Evolutionary conservation across 2,113 vertebrate genomes (phyloP).

Genomic region (Charina bottae): DNA sequence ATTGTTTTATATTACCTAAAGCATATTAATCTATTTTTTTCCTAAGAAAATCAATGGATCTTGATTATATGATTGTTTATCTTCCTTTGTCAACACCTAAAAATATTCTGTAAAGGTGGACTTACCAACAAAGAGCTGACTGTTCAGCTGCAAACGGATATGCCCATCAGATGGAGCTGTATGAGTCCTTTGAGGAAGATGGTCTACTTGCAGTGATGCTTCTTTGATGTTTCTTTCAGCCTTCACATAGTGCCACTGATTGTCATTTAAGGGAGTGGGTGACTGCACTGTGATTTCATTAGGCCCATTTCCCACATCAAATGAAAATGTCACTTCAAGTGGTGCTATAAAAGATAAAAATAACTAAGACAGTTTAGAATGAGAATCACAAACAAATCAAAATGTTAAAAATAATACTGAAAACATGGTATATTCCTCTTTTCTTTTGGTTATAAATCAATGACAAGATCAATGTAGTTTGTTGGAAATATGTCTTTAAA

Average conservation of each 20-base stretch:
- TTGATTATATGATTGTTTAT: not conserved
- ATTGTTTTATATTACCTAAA: not conserved
- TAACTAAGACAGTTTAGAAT: not conserved
- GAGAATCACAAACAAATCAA: not conserved
- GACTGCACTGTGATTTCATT: slow-evolving; percentile 83
- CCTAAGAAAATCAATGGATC: not conserved
- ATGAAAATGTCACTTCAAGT: slow-evolving; percentile 87
- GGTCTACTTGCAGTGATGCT: slow-evolving; percentile 85
- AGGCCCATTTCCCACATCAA: slow-evolving; percentile 95
- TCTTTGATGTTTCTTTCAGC: slow-evolving; percentile 92
- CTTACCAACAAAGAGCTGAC: slow-evolving; percentile 94
- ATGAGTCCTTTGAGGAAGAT: slow-evolving; percentile 73
- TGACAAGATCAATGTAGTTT: not conserved
- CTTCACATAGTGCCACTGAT: slow-evolving; percentile 90
- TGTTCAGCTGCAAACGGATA: slow-evolving; percentile 91
- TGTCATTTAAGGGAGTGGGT: slow-evolving; percentile 80
- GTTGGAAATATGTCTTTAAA: slow-evolving; percentile 20
- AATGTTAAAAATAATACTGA: not conserved
- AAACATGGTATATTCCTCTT: slow-evolving; percentile 1
- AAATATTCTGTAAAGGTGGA: not conserved
- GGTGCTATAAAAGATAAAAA: slow-evolving; percentile 79
- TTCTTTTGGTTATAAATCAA: not conserved
- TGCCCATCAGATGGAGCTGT: slow-evolving; percentile 85
- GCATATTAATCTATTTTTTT: not conserved
- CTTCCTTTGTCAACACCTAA: not conserved